Evolutionary conservation across 2,113 vertebrate species (phyloP).

Genomic region (Octodon degus): DNA sequence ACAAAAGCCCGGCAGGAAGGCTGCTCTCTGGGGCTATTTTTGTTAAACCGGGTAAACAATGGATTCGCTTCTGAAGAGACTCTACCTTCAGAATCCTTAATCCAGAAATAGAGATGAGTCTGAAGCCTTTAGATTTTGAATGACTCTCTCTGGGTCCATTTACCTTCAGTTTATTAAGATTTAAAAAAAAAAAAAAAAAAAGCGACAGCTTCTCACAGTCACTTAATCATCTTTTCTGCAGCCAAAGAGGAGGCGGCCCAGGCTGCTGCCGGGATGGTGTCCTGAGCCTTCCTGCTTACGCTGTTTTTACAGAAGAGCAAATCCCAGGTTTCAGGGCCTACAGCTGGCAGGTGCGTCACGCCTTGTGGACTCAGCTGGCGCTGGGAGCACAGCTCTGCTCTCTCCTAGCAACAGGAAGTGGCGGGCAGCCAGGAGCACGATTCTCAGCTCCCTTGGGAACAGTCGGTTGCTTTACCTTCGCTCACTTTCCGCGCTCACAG

Average conservation of each 20-base stretch:
- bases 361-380: background rate
- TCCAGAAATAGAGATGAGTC: background rate
- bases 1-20: slow-evolving; percentile 17
- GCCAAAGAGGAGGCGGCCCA: background rate
- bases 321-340: background rate
- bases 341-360: background rate
- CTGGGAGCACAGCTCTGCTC: accelerated
- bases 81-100: slow-evolving; percentile 32
- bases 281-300: background rate
- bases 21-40: background rate
- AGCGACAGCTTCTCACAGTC: background rate
- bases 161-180: background rate
- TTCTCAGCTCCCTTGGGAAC: background rate
- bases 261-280: background rate
- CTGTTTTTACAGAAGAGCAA: background rate
- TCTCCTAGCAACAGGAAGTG: slow-evolving; percentile 60
- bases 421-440: background rate
- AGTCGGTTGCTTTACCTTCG: background rate
- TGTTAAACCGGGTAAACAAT: slow-evolving; percentile 7
- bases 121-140: background rate
- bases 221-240: background rate
- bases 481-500: background rate
- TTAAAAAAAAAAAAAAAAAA: no score
- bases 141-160: background rate
- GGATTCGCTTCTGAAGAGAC: slow-evolving; percentile 22